Evolutionary conservation across 2,797 vertebrate species (phyloP), one percentile per base, ranked within the genome.

Genomic region (Chromobotia macracanthus): DNA sequence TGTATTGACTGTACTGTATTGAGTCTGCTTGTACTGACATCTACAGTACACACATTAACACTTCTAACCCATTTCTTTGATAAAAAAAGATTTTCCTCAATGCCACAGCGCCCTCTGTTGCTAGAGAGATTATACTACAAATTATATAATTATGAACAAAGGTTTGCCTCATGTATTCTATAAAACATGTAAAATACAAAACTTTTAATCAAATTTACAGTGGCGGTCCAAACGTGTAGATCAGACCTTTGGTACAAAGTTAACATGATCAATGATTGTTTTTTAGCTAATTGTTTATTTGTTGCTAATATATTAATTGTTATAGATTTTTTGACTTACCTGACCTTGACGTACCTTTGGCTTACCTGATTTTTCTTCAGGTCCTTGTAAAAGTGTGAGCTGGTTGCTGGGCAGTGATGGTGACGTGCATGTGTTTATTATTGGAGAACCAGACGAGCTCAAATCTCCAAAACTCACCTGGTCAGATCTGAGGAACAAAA

Each of bases 391-490:
- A 75, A 87, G 21, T 19, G 88, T 89, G 25, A 86, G 79, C 68
- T 89, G 87, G 88, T 80, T 86, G 6, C 77, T 89, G n/a, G 88
- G 87, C 19, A 75, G 80, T 7, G 87, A 89, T 1, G 88, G 87
- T 28, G 87, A 87, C 3, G 86, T 89, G 41, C 75, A 80, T 0
- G 88, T 87, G 61, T 69, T 71, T 23, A 21, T 87, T 28, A 87
- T 89, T 3, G 84, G 84, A 8, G 88, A 89, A 56, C 21, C 65
- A 0, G 84, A 85, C 0, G 85, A 83, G 15, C 50, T 83, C 12
- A 82, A 61, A 75, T 79, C 87, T 2, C 50, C 80, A 31, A 83
- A 82, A 65, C 53, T 79, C 21, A 83, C 86, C 55, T 77, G 83
- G 70, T 79, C 80, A 66, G 58, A 83, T 21, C 84, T 85, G 61